Base-by-base conservation (phyloP, 2,888 invertebrate species). In the Yponomeuta plumbellus region DNA sequence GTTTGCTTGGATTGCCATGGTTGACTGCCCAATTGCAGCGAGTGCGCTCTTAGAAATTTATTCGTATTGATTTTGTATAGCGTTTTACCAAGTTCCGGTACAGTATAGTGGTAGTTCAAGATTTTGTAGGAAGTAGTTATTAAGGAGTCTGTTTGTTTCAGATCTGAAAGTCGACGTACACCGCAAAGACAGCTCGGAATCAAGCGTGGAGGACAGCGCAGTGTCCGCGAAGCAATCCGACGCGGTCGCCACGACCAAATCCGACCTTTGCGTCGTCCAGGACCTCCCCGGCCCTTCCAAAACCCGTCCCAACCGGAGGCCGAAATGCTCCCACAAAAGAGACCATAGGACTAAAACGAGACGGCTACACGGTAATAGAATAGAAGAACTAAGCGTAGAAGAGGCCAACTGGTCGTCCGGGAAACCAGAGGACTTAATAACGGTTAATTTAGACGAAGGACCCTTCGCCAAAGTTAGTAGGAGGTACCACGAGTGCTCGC, bases 81-180 rank as follows among this genome's bases (percentile, higher is more conserved):
- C n/a, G n/a, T n/a, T n/a, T n/a, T n/a, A n/a, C n/a, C n/a, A n/a
- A n/a, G n/a, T n/a, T n/a, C n/a, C n/a, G n/a, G n/a, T n/a, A n/a
- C n/a, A n/a, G n/a, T n/a, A n/a, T n/a, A n/a, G n/a, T n/a, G n/a
- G n/a, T n/a, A n/a, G n/a, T n/a, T n/a, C n/a, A n/a, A n/a, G n/a
- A n/a, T n/a, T n/a, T n/a, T n/a, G n/a, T n/a, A n/a, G n/a, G n/a
- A n/a, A n/a, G n/a, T 2, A 2, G 5, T 5, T 26, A 26, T 26
- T 26, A 26, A 26, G 26, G 26, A 26, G 26, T 2, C 17, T 62
- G 2, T 21, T 64, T 73, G 71, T 89, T 86, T 11, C 83, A 94
- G 97, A 97, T 92, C 92, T 97, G 74, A 97, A 97, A 92, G 97
- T 97, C 68, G 97, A 98, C 86, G 97, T 98, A 66, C 97, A 98